phyloP scores from a whole-genome alignment of 2,113 vertebrate genomes.

The Spermophilus dauricus region DNA sequence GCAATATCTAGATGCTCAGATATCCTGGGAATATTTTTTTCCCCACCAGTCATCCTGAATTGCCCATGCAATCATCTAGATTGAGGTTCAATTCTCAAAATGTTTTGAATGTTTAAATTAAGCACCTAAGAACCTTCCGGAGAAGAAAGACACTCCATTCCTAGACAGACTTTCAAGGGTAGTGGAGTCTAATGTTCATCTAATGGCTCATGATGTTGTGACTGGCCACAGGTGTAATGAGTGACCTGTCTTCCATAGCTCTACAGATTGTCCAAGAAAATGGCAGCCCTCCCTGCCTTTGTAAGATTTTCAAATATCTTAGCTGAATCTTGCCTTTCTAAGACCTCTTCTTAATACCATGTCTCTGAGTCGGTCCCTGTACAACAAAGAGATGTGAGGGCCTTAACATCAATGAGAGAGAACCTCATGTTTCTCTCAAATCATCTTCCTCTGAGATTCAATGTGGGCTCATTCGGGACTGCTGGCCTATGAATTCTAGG shows the following conservation, averaged over 20 bases:
- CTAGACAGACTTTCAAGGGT: background rate
- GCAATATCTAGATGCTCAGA: background rate
- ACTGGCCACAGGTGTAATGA: background rate
- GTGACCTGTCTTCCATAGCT: background rate
- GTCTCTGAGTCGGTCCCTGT: background rate
- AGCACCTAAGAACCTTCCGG: background rate
- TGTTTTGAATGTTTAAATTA: background rate
- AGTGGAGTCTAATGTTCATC: background rate
- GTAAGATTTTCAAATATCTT: background rate
- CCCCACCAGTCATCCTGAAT: background rate
- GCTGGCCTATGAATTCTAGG: constrained; percentile 26
- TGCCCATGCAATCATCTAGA: background rate
- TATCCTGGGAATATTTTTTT: background rate
- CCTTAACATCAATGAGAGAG: constrained; percentile 20
- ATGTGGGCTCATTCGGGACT: background rate
- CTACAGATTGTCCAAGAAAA: background rate
- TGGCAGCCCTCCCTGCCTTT: background rate
- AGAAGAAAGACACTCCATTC: background rate
- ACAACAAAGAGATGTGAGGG: background rate
- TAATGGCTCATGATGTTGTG: background rate
- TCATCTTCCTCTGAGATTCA: background rate
- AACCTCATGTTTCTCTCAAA: background rate
- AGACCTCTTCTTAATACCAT: background rate
- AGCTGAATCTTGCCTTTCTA: background rate
- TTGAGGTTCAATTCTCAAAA: background rate